A percentile compares a stretch with the other conserved stretches of the same genome.
Conservation (phyloP, 2,797 vertebrate genomes). For the Poeciliopsis gracilis region DNA sequence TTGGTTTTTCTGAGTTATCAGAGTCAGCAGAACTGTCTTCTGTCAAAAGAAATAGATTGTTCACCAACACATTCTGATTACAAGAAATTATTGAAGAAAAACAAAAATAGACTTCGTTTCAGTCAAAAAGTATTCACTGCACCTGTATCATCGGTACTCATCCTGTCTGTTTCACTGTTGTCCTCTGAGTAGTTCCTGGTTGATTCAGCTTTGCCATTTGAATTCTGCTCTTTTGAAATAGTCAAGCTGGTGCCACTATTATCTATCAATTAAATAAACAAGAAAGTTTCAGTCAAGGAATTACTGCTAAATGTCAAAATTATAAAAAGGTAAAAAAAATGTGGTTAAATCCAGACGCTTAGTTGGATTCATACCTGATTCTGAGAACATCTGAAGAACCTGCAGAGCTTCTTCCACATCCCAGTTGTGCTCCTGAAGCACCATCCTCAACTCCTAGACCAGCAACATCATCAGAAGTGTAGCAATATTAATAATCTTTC, state of each 20-base stretch:
- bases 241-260: slow-evolving; percentile 42
- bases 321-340: neutral
- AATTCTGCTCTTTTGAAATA: slow-evolving; percentile 38
- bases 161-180: neutral
- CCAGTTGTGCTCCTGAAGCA: slow-evolving; percentile 93
- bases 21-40: slow-evolving; percentile 51
- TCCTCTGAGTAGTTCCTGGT: neutral
- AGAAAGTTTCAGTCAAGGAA: neutral
- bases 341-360: neutral
- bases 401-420: slow-evolving; percentile 87
- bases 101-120: neutral
- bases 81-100: neutral
- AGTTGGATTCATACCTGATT: slow-evolving; percentile 68
- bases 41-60: slow-evolving; percentile 19
- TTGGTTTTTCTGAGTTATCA: slow-evolving; percentile 32
- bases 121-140: neutral
- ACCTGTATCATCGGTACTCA: slow-evolving; percentile 59
- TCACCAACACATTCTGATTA: neutral
- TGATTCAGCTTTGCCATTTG: slow-evolving; percentile 27
- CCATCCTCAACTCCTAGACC: slow-evolving; percentile 88
- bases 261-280: slow-evolving; percentile 34
- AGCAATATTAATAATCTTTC: neutral
- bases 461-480: slow-evolving; percentile 24
- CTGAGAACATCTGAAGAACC: slow-evolving; percentile 88
- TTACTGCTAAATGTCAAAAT: neutral